phyloP scores from a whole-genome alignment of 2,113 vertebrate genomes.

The Balaeniceps rex region DNA sequence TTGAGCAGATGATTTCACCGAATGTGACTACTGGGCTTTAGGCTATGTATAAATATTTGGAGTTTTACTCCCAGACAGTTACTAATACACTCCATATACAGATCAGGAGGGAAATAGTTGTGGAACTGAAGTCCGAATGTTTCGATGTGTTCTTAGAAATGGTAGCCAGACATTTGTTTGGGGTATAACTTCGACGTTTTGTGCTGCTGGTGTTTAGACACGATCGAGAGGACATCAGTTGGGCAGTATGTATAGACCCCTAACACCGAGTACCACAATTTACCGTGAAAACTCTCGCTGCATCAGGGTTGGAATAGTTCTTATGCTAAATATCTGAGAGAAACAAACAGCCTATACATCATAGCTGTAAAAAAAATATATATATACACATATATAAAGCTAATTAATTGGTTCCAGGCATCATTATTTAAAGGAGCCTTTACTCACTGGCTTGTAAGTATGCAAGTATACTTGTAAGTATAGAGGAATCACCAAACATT shows the following conservation, averaged over 20 bases:
- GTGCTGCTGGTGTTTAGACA: not conserved
- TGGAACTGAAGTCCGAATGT: not conserved
- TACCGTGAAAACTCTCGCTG: not conserved
- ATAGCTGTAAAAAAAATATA: not conserved
- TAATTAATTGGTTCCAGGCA: not conserved
- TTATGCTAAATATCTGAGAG: not conserved
- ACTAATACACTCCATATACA: not conserved
- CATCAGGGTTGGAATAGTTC: not conserved
- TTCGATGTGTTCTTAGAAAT: not conserved
- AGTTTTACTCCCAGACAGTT: not conserved
- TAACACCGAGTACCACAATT: accelerated
- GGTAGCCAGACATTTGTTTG: not conserved
- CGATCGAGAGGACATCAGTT: not conserved
- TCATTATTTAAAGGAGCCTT: not conserved
- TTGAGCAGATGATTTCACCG: not conserved
- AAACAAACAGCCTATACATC: not conserved
- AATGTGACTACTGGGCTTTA: not conserved
- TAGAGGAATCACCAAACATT: accelerated
- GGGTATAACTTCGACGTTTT: not conserved
- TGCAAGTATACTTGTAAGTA: not conserved
- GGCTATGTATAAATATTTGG: not conserved
- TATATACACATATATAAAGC: not conserved
- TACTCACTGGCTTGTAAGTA: not conserved
- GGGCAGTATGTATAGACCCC: not conserved
- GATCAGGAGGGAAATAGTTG: not conserved